These are phyloP conservation scores for Trematomus loennbergii DNA, from an alignment of 2,113 vertebrate species.

Conservation along the genomic window DNA sequence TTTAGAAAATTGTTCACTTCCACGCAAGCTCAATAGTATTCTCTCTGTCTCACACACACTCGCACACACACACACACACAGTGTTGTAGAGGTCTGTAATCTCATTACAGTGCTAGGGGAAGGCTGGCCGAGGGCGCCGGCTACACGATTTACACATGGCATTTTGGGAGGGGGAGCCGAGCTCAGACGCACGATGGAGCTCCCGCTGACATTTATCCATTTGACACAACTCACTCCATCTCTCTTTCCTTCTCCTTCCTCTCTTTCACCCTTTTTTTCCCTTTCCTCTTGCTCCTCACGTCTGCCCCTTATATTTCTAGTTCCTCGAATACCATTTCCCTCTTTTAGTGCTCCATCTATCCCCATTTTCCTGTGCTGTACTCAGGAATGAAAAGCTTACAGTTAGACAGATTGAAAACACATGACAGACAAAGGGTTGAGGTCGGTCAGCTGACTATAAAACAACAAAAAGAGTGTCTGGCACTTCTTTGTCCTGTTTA, in stretches of 20 bases:
- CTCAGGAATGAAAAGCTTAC: not conserved
- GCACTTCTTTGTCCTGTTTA: slow-evolving; percentile 13
- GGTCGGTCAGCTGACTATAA: not conserved
- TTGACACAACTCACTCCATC: slow-evolving; percentile 71
- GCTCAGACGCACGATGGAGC: slow-evolving; percentile 67
- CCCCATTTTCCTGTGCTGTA: not conserved
- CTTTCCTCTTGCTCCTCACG: slow-evolving; percentile 16
- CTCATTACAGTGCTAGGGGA: slow-evolving; percentile 76
- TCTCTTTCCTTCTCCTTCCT: slow-evolving; percentile 7
- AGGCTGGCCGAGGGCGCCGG: slow-evolving; percentile 70
- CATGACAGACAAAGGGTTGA: slow-evolving; percentile 10
- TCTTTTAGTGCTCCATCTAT: not conserved
- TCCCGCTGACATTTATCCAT: slow-evolving; percentile 79
- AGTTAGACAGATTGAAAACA: not conserved
- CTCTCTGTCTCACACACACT: slow-evolving; percentile 41
- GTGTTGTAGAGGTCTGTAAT: slow-evolving; percentile 80
- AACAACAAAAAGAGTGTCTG: not conserved
- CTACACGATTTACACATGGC: slow-evolving; percentile 75
- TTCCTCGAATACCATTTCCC: not conserved
- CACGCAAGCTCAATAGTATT: slow-evolving; percentile 58
- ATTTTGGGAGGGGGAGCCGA: slow-evolving; percentile 71
- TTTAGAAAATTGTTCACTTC: slow-evolving; percentile 54
- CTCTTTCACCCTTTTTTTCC: not conserved
- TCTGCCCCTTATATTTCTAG: slow-evolving; percentile 13
- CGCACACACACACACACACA: too few relatives aligned